phyloP scores from a whole-genome alignment of 2,888 invertebrate species.

The Pyrgus malvae region DNA sequence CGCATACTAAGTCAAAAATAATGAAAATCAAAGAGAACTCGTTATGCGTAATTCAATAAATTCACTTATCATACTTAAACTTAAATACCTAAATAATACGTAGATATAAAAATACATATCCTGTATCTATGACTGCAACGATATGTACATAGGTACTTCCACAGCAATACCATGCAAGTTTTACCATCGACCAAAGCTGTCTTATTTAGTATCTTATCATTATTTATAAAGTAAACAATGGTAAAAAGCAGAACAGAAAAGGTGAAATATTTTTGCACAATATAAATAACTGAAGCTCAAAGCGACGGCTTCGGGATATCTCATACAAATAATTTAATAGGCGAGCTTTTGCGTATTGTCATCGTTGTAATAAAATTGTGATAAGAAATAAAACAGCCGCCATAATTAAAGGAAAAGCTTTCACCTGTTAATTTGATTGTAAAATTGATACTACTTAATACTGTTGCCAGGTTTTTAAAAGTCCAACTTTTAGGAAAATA shows the following conservation, averaged over 20 bases:
- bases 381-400: slow-evolving; percentile 69
- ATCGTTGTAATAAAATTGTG: slow-evolving; percentile 71
- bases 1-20: no score
- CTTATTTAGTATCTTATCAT: slow-evolving; percentile 39
- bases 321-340: slow-evolving; percentile 68
- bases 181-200: no score
- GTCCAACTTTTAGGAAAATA: background rate
- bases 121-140: no score
- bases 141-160: no score
- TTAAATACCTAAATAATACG: no score
- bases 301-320: slow-evolving; percentile 31
- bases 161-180: no score
- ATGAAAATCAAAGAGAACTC: no score
- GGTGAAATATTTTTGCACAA: slow-evolving; percentile 41
- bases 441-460: slow-evolving; percentile 40
- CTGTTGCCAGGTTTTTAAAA: background rate
- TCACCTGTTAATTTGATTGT: slow-evolving; percentile 61
- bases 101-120: no score
- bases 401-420: slow-evolving; percentile 67
- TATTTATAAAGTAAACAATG: slow-evolving; percentile 50
- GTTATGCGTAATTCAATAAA: no score
- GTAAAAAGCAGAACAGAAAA: slow-evolving; percentile 64
- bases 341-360: slow-evolving; percentile 67
- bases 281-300: slow-evolving; percentile 37
- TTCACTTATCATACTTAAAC: no score